phyloP scores from a whole-genome alignment of 37 sponge, comb jelly and placozoan species.

The Beroe forskalii region DNA sequence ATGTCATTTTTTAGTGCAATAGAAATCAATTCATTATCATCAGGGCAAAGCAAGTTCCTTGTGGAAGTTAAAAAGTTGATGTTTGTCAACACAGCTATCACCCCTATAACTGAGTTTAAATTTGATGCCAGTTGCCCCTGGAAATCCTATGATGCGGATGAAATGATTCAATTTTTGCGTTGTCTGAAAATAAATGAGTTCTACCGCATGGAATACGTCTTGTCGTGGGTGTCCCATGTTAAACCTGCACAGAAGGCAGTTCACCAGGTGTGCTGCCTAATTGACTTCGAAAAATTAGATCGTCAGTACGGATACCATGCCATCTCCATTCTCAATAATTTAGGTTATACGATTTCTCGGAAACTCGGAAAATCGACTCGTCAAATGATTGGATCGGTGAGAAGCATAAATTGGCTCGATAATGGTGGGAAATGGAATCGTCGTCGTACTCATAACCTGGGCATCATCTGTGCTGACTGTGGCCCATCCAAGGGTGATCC shows the following conservation, averaged over 20 bases:
- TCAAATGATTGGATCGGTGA: too few species aligned
- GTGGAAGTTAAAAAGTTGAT: not conserved
- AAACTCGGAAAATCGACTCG: too few species aligned
- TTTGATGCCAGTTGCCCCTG: not conserved
- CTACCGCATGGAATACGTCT: not conserved
- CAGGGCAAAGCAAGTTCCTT: not conserved
- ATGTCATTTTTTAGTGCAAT: not conserved
- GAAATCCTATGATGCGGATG: not conserved
- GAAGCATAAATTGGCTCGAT: too few species aligned
- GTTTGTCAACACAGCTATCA: not conserved
- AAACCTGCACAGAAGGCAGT: not conserved
- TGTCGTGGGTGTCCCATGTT: not conserved
- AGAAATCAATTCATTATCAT: not conserved
- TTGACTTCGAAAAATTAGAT: not conserved
- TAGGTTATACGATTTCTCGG: not conserved
- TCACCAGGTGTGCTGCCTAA: not conserved
- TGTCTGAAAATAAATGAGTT: not conserved
- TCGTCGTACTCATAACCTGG: too few species aligned
- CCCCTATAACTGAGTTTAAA: not conserved
- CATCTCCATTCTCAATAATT: not conserved
- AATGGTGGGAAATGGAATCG: too few species aligned
- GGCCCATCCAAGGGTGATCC: too few species aligned
- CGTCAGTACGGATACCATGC: not conserved
- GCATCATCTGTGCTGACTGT: too few species aligned
- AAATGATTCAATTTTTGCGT: too few species aligned